phyloP scores from a whole-genome alignment of 2,113 vertebrate genomes.

The Hoplias malabaricus region DNA sequence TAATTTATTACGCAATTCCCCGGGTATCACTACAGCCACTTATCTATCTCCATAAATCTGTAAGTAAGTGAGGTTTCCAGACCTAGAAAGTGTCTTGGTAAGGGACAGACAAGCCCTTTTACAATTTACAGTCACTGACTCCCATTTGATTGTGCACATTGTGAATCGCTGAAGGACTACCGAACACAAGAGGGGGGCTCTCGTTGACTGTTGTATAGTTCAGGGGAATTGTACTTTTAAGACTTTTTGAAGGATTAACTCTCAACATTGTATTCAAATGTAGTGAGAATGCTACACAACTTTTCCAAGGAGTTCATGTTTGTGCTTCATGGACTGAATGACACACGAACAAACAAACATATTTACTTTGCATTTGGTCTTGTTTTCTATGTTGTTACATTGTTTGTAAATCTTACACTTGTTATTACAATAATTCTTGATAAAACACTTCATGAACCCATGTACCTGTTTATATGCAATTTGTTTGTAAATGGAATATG shows the following conservation, averaged over 20 bases:
- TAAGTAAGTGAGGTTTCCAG: too few relatives aligned
- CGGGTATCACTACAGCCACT: too few relatives aligned
- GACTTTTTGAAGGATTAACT: not conserved
- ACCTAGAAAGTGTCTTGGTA: too few relatives aligned
- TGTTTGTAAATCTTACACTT: conserved; percentile 19
- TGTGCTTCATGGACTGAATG: conserved; percentile 10
- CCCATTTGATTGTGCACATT: too few relatives aligned
- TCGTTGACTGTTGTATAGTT: too few relatives aligned
- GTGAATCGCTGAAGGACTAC: too few relatives aligned
- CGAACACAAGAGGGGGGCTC: too few relatives aligned
- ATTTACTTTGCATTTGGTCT: conserved; percentile 25
- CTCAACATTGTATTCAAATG: not conserved
- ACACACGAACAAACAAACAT: conserved; percentile 10
- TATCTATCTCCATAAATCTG: too few relatives aligned
- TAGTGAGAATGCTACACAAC: not conserved
- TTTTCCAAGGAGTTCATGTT: not conserved
- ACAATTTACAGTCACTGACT: too few relatives aligned
- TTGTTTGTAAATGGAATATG: conserved; percentile 25
- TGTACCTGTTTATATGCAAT: conserved; percentile 27
- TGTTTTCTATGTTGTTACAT: not conserved
- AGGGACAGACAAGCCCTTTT: too few relatives aligned
- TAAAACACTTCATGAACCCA: conserved; percentile 33
- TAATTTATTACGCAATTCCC: too few relatives aligned
- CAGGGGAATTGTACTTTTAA: not conserved
- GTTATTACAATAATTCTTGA: not conserved